These are phyloP conservation scores for Entomyzon cyanotis DNA, from an alignment of 2,113 vertebrate genomes.

Conservation along the genomic window DNA sequence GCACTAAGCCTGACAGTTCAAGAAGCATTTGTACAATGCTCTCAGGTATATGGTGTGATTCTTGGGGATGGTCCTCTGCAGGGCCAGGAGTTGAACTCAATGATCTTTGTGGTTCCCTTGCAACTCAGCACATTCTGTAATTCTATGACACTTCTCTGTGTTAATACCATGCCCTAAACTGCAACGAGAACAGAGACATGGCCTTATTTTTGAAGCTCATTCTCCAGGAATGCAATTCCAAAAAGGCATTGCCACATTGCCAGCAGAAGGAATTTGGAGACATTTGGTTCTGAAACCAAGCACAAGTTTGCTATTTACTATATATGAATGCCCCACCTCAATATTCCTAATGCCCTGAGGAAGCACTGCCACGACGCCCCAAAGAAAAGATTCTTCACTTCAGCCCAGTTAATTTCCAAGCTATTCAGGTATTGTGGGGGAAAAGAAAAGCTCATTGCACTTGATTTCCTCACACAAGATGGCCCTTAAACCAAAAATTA, in stretches of 20 bases:
- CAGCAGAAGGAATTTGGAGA: neutral
- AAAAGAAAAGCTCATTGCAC: neutral
- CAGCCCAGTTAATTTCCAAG: neutral
- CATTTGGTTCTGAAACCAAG: neutral
- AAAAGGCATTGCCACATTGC: neutral
- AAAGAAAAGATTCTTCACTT: neutral
- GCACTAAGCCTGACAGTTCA: neutral
- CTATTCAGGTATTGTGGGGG: neutral
- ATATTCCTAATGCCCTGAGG: neutral
- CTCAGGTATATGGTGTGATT: neutral
- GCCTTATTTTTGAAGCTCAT: neutral
- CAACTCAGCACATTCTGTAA: neutral
- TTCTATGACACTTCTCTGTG: neutral
- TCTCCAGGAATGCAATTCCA: neutral
- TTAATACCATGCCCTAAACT: neutral
- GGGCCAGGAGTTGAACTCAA: neutral
- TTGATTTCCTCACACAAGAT: neutral
- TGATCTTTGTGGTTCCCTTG: neutral
- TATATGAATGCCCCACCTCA: neutral
- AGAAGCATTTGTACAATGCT: neutral
- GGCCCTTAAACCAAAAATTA: neutral
- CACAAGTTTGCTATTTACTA: neutral
- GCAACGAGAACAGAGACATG: neutral
- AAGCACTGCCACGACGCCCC: rapidly evolving
- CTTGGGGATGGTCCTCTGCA: neutral